Conservation (phyloP, 2,113 vertebrate species). For the Ctenomys sociabilis region DNA sequence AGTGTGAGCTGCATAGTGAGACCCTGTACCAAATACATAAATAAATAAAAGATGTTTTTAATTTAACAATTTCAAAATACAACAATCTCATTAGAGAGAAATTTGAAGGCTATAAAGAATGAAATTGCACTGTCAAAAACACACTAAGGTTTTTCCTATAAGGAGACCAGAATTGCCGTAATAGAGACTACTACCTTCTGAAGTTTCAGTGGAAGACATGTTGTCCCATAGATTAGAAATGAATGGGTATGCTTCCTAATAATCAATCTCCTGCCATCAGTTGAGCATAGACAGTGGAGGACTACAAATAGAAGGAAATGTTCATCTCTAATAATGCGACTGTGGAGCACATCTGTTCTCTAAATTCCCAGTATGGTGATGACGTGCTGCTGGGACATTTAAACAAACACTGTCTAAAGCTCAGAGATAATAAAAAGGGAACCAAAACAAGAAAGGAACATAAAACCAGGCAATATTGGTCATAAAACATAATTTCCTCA, state of each 20-base stretch:
- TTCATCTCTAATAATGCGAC: background rate
- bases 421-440: constrained; percentile 45
- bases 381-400: background rate
- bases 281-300: background rate
- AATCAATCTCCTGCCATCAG: background rate
- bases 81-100: background rate
- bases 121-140: background rate
- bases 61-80: constrained; percentile 12
- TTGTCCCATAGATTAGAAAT: background rate
- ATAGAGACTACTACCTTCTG: background rate
- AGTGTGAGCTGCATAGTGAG: no score
- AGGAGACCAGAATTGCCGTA: background rate
- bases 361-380: constrained; percentile 35
- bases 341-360: background rate
- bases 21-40: no score
- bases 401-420: constrained; percentile 50
- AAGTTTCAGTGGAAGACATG: background rate
- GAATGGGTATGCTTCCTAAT: background rate
- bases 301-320: constrained; percentile 38
- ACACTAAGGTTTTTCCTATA: background rate
- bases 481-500: constrained; percentile 36
- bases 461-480: constrained; percentile 9
- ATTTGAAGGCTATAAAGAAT: background rate
- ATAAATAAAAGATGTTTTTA: no score
- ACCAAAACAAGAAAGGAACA: constrained; percentile 56